Evolutionary conservation across 1,140 invertebrate genomes (phyloP), one percentile per base, ranked within the genome.

Genomic region (Aphelenchoides avenae): DNA sequence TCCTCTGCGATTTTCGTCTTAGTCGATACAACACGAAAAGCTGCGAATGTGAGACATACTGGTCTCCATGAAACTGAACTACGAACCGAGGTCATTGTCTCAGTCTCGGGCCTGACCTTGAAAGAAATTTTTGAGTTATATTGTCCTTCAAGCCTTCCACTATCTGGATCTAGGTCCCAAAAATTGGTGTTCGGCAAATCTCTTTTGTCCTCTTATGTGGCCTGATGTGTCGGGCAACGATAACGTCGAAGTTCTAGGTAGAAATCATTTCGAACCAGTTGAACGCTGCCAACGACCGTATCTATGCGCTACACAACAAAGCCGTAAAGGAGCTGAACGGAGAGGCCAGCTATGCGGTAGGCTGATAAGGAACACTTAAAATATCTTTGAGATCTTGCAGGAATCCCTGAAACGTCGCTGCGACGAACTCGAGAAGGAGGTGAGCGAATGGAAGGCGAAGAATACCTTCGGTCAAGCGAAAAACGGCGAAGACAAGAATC

Each of bases 261-360:
- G 70, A 73, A 40, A 30, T 75, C 9, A 51, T 73, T 22, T 62
- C 53, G 7, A 67, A 70, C 31, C 72, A 73, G 52, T 47, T 73
- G 9, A 61, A 48, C 26, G 51, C 65, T 43, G 71, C 60, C 1
- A 72, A 64, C 43, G 70, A 75, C 26, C 41, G 71, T 44, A 57
- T 50, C 46, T 64, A 70, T 50, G 53, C 58, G 5, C 53, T 75
- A 9, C 70, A 73, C 54, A 73, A 71, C 51, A 66, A 65, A 39
- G 44, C 42, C 33, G 15, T 15, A 46, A 61, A 66, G 33, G 49
- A 55, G 13, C 2, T 31, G 7, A 64, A 3, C 9, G 55, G 26
- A 52, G 29, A 58, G 4, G 39, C 36, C 9, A 64, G 34, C 52
- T 57, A 56, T 55, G 30, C 42, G 27, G 56, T 33, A 30, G 24